Evolutionary conservation across 1,140 invertebrate species (phyloP).

Genomic region (Yoshiicerus persimilis): DNA sequence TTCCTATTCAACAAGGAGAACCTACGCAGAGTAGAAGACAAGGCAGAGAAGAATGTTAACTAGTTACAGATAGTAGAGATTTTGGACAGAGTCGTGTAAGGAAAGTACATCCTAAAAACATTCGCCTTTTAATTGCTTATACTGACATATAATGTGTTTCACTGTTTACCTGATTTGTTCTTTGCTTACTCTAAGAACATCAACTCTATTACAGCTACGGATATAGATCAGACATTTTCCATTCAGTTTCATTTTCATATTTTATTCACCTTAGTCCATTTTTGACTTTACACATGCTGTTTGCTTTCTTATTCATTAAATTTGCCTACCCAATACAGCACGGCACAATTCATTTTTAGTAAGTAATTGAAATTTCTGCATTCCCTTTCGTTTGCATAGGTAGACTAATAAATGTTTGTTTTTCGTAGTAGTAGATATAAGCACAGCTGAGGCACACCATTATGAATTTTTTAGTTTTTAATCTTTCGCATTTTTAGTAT

Average conservation of each 20-base stretch:
- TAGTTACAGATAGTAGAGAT: neutral
- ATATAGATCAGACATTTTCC: neutral
- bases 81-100: neutral
- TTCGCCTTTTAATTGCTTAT: neutral
- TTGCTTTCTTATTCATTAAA: neutral
- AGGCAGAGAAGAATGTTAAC: neutral
- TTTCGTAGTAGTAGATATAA: neutral
- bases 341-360: neutral
- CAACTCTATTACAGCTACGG: neutral
- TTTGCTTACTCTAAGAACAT: neutral
- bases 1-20: neutral
- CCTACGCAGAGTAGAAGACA: neutral
- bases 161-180: neutral
- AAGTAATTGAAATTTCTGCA: neutral
- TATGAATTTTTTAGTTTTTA: neutral
- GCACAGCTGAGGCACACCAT: conserved; percentile 8
- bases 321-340: neutral
- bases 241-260: neutral
- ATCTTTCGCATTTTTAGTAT: neutral
- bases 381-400: too few species aligned
- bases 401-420: neutral
- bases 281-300: neutral
- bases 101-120: neutral
- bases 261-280: neutral
- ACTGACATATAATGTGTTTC: neutral